Evolutionary conservation across 1,140 invertebrate species (phyloP), one percentile per base, ranked within the genome.

Genomic region (Drosophila orena): DNA sequence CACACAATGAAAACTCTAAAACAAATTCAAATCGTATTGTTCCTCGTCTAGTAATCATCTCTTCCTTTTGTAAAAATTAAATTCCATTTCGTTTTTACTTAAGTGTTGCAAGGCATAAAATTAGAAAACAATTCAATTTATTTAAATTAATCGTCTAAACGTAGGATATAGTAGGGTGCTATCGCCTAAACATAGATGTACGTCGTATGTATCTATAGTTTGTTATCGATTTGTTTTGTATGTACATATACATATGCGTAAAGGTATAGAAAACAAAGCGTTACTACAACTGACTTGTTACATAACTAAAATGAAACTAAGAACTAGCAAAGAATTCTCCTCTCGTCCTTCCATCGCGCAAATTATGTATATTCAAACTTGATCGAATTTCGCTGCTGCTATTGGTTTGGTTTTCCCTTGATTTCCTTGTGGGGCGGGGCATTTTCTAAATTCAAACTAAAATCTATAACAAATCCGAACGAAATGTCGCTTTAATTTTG

Each of bases 101-200:
- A 70, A 75, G 61, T 75, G 78, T 89, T 80, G 69, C 68, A 79
- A 77, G 59, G 79, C 81, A 69, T 86, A 88, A 88, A 88, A 88
- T 88, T 88, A 88, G 84, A 88, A 88, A 88, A 88, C 83, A 88
- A 88, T 88, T 86, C 65, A 89, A 88, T 86, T 81, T 75, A 88
- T 88, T 88, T 79, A 88, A 81, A 86, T 79, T 60, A 76, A 60
- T 66, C 47, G 49, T 42, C 56, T 83, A 72, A 79, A 76, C 37
- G 65, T 88, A 85, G 47, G 64, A 58, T 77, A 54, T 55, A 70
- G 60, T 61, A 59, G 38, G 69, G 15, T 47, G 35, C 60, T 76
- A 75, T 59, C 57, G 61, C 74, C 79, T 86, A 83, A 54, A 61
- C 70, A 60, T 46, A 61, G 43, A 50, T 52, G 30, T 69, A 55